A percentile compares a stretch with the other conserved stretches of the same genome.
phyloP scores from a whole-genome alignment of 1,140 invertebrate genomes.

The Bradynema listronoti region DNA sequence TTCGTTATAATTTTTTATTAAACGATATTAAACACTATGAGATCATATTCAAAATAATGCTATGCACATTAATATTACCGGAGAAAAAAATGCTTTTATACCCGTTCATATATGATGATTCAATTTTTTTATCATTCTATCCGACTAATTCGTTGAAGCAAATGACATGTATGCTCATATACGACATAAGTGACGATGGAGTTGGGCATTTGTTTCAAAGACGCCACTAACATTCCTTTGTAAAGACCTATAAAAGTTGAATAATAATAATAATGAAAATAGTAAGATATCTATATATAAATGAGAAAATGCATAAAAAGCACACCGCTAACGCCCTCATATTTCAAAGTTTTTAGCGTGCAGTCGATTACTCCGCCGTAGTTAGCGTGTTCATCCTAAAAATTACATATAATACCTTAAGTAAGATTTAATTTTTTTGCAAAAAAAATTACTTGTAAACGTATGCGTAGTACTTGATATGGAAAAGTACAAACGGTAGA shows the following conservation, averaged over 20 bases:
- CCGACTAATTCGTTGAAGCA: too few species aligned
- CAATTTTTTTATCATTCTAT: too few species aligned
- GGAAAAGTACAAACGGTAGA: conserved; percentile 89
- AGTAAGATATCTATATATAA: neutral
- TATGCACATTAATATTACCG: too few species aligned
- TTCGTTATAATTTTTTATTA: too few species aligned
- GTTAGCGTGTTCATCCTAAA: conserved; percentile 79
- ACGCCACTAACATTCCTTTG: conserved; percentile 82
- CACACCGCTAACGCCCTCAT: conserved; percentile 76
- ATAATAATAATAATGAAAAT: neutral
- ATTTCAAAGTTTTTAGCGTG: conserved; percentile 74
- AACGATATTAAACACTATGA: too few species aligned
- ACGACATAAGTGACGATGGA: conserved; percentile 89
- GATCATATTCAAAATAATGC: too few species aligned
- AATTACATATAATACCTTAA: conserved; percentile 13
- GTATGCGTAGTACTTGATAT: conserved; percentile 86
- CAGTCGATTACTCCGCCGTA: conserved; percentile 67
- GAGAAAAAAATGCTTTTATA: too few species aligned
- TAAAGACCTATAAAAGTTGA: conserved; percentile 73
- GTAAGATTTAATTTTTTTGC: conserved; percentile 5
- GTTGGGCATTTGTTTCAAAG: conserved; percentile 81
- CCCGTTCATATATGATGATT: too few species aligned
- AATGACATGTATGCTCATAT: conserved; percentile 72
- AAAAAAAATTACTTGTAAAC: conserved; percentile 65
- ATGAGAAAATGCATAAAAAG: neutral